phyloP scores from a whole-genome alignment of 1,140 invertebrate species.

The Drosophila arizonae region DNA sequence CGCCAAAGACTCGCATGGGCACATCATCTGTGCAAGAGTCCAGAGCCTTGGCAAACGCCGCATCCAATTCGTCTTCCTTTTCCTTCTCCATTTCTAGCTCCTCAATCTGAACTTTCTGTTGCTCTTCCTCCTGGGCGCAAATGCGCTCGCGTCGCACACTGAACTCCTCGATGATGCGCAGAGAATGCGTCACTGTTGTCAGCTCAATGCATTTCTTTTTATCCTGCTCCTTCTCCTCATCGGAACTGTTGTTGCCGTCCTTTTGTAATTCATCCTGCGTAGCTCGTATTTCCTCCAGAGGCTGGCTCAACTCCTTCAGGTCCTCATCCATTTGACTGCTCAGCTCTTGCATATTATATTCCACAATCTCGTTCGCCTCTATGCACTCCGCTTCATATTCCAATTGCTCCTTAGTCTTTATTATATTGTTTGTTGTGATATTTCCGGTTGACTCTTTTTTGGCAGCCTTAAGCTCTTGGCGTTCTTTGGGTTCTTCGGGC shows the following conservation, averaged over 20 bases:
- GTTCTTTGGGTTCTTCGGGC: not conserved
- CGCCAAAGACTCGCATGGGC: slow-evolving; percentile 58
- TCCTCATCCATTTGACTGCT: slow-evolving; percentile 54
- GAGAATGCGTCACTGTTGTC: slow-evolving; percentile 12
- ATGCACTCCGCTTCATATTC: slow-evolving; percentile 47
- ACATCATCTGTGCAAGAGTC: slow-evolving; percentile 58
- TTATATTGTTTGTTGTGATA: not conserved
- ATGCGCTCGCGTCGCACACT: slow-evolving; percentile 28
- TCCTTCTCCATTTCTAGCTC: not conserved
- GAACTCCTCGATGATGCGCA: slow-evolving; percentile 37
- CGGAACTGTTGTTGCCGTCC: slow-evolving; percentile 13
- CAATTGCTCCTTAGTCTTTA: slow-evolving; percentile 37
- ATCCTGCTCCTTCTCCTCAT: slow-evolving; percentile 28
- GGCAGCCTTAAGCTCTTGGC: slow-evolving; percentile 7
- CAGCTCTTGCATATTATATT: slow-evolving; percentile 57
- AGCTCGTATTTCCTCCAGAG: not conserved
- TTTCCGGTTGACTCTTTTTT: not conserved
- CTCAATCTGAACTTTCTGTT: not conserved
- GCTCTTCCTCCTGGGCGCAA: not conserved
- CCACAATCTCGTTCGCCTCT: slow-evolving; percentile 50
- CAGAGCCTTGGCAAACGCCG: slow-evolving; percentile 53
- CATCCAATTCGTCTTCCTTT: slow-evolving; percentile 21
- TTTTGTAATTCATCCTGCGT: not conserved
- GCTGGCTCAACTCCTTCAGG: slow-evolving; percentile 39
- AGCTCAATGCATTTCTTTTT: slow-evolving; percentile 19